Base-by-base conservation (phyloP, 1,140 invertebrate species). In the Aphelenchoides besseyi region DNA sequence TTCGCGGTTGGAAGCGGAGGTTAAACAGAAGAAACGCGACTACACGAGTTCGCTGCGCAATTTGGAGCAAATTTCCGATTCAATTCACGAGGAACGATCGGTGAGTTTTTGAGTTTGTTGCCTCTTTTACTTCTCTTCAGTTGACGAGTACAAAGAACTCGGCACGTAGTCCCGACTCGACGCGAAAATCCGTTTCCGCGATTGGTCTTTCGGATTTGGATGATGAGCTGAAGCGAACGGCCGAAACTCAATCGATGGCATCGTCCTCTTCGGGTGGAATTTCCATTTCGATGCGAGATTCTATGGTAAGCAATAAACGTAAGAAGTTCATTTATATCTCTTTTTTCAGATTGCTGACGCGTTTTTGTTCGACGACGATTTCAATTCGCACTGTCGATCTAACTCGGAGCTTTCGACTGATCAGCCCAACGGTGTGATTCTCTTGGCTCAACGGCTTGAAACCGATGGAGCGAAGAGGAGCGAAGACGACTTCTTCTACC, bases 1-100 rank as follows among this genome's bases (percentile, higher is more conserved):
- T 53, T 61, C 64, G 23, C 26, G 76, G 2, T 36, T 81, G 5
- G 79, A 81, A 62, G 68, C 68, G 5, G 79, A 81, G 64, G 79
- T 80, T 35, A 68, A 71, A 12, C 79, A 81, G 67, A 81, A 81
- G 76, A 81, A 81, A 48, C 59, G 53, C 33, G 79, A 81, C 41
- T 81, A 81, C 71, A 82, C 71, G 8, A 78, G 72, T 12, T 82
- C 80, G n/a, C 63, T 81, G 8, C 28, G 76, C n/a, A 81, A 81
- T 69, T 59, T 81, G 35, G 79, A 81, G 59, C 57, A 62, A 23
- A 81, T 81, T 33, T 79, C 76, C 30, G 79, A 81, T 16, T 73
- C 78, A 26, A 81, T 81, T 26, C 79, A 81, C 41, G 79, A 81
- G 33, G 75, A 81, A 55, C 37, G 79, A n/a, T 72, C 69, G 35